Conservation (phyloP, 2,888 invertebrate genomes). For the Dolomedes plantarius region DNA sequence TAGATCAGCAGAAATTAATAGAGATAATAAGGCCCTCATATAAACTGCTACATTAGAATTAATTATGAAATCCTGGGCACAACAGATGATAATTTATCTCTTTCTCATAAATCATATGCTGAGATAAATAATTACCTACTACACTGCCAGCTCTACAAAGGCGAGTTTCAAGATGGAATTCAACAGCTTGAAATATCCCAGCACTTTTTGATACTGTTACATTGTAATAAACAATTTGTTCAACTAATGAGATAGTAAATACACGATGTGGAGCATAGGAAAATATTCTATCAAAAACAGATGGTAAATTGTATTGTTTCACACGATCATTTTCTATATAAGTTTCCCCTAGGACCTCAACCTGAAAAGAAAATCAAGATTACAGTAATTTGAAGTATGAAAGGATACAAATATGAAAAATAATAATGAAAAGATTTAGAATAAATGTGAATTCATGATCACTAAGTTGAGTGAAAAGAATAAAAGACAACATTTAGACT, state of each 20-base stretch:
- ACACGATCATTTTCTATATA: constrained; percentile 23
- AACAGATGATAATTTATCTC: too few relatives aligned
- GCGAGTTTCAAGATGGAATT: constrained; percentile 57
- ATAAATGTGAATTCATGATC: too few relatives aligned
- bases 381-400: too few relatives aligned
- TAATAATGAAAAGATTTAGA: too few relatives aligned
- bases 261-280: constrained; percentile 42
- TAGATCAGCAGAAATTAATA: too few relatives aligned
- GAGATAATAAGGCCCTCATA: too few relatives aligned
- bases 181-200: constrained; percentile 41
- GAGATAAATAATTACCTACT: constrained; percentile 61
- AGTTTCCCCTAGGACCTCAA: constrained; percentile 61
- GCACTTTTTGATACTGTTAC: constrained; percentile 51
- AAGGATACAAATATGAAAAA: too few relatives aligned
- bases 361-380: constrained; percentile 35
- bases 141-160: constrained; percentile 63
- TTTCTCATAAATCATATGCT: too few relatives aligned
- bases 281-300: constrained; percentile 37
- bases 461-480: too few relatives aligned
- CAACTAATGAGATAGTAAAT: constrained; percentile 68
- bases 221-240: constrained; percentile 70
- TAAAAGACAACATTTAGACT: too few relatives aligned
- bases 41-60: too few relatives aligned
- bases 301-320: constrained; percentile 32
- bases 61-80: too few relatives aligned